phyloP scores from a whole-genome alignment of 64 coral and sea anemone genomes.

The Montipora capricornis region DNA sequence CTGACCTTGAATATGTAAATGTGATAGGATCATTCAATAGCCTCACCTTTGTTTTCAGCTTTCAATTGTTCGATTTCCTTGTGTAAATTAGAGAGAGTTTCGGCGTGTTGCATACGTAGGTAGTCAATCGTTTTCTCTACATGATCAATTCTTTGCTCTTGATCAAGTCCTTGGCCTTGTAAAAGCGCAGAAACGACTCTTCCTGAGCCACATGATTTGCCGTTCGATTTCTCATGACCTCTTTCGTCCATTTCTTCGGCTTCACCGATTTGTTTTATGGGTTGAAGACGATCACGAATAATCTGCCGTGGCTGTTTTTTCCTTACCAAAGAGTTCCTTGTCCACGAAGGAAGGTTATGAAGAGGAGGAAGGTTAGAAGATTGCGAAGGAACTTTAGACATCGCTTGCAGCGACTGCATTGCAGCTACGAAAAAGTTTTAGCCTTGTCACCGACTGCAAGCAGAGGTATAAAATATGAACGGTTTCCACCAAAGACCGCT shows the following conservation, averaged over 20 bases:
- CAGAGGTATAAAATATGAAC: neutral
- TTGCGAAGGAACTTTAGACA: constrained; percentile 85
- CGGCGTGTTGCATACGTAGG: constrained; percentile 73
- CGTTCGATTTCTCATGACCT: constrained; percentile 64
- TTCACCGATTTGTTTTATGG: constrained; percentile 62
- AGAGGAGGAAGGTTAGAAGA: constrained; percentile 82
- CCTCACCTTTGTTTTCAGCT: constrained; percentile 95
- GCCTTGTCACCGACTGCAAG: neutral
- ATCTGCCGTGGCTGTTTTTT: constrained; percentile 81
- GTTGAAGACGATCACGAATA: constrained; percentile 82
- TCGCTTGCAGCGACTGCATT: constrained; percentile 89
- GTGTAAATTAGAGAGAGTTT: constrained; percentile 82
- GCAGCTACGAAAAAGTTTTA: neutral
- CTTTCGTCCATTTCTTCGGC: constrained; percentile 51
- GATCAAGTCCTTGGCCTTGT: constrained; percentile 59
- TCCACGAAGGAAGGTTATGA: constrained; percentile 95
- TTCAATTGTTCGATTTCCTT: constrained; percentile 95
- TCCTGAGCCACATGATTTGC: constrained; percentile 51
- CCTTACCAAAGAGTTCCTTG: constrained; percentile 83
- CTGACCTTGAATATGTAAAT: too few species aligned
- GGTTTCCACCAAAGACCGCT: neutral
- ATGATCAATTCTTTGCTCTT: constrained; percentile 64
- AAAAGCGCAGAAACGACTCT: constrained; percentile 86
- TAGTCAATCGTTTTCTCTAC: constrained; percentile 88
- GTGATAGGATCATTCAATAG: neutral